Evolutionary conservation across 2,888 invertebrate genomes (phyloP), one percentile per base, ranked within the genome.

Genomic region (Cryptophagus acutangulus): DNA sequence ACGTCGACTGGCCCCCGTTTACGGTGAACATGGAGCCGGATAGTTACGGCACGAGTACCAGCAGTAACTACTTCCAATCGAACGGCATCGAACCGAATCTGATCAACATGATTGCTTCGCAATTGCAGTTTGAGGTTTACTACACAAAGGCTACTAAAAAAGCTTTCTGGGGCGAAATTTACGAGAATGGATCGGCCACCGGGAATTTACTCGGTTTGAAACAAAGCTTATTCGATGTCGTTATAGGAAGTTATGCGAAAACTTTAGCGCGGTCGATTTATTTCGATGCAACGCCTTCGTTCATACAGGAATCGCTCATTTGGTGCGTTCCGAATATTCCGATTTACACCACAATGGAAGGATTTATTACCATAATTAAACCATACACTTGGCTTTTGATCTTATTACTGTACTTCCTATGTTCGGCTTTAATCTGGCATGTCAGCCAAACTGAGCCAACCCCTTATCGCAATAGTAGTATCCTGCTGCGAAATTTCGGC

Each of bases 261-360:
- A 58, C 60, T 12, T 46, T 46, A 2, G 46, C 55, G 13, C 50
- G 60, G 15, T 52, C 57, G 24, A 26, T 43, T 9, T 46, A 47
- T 40, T 60, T 67, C 25, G 68, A 68, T 39, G 42, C 55, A 8
- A 61, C 62, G 10, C 37, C 52, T 3, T 55, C 64, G 1, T 65
- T 65, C 42, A 46, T 58, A 13, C 59, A 61, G 33, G 67, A 67
- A 43, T 54, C 58, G 2, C 43, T 66, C 2, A 49, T 59, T 1
- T 66, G 64, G 61, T 63, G 67, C 25, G 64, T 64, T 2, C 63
- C 68, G 0, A 62, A 64, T 38, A 59, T 63, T 2, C 53, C 56
- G 8, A 31, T 53, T 4, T 29, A 43, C 9, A 16, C 46, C 4
- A 9, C 18, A 31, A 15, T n/a, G 46, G 12, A 10, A 13, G 28